Base-by-base conservation (phyloP, 2,797 vertebrate genomes). In the Telmatherina bonti region DNA sequence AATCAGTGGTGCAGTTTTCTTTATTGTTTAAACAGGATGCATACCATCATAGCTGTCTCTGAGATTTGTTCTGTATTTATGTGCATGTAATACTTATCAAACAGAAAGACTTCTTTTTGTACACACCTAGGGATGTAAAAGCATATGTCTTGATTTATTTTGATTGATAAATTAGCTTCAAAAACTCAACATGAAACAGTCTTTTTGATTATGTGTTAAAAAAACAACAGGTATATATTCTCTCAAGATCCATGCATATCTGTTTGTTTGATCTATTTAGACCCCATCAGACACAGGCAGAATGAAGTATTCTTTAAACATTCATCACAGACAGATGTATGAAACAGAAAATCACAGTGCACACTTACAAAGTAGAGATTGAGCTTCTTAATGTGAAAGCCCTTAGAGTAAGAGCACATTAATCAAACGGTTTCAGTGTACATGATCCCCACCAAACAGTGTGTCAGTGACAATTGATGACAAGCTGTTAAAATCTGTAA, bases 211-310 rank as follows among this genome's bases (percentile, higher is more conserved):
- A 2, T 72, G 8, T 30, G 62, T 67, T 61, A 9, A 36, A 22
- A 24, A 63, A 67, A 61, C 52, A 79, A 41, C 55, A 78, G n/a
- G 62, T 56, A 27, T 27, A 53, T 27, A 33, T 69, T 31, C 31
- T 49, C 24, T 60, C 15, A 31, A 35, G 9, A 70, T 31, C 24
- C 10, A 35, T 70, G 52, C 65, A 36, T 36, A 52, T 70, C 26
- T 51, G 62, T 12, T 18, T 33, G 56, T 54, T 49, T 66, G 55
- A 53, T 51, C 20, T 45, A 26, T 67, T 67, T 41, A 45, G 5
- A 22, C 49, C 49, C 24, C 22, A 18, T 36, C 13, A 67, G 51
- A 35, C 49, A 67, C 33, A 49, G 3, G 22, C 49, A 12, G 24
- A 26, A n/a, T n/a, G n/a, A n/a, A 51, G 24, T 12, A 13, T 51